Conservation (phyloP, 2,113 vertebrate genomes). For the Chroicocephalus ridibundus region DNA sequence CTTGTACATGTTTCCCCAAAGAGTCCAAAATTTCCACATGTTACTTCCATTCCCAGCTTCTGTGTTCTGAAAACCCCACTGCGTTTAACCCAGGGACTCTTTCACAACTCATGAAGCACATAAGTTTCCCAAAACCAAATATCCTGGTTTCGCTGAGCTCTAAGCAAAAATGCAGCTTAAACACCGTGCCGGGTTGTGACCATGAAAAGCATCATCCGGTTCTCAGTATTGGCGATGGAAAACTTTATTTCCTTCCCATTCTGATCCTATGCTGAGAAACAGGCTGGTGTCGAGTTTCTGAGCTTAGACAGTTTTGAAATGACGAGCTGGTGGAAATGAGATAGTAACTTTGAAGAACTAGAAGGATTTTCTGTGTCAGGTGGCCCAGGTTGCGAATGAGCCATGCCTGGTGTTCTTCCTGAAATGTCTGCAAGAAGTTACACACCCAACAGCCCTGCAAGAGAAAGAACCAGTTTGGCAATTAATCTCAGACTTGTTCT, state of each 20-base stretch:
- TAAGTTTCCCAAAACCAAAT: neutral
- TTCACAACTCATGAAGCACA: conserved; percentile 40
- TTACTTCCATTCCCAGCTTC: conserved; percentile 6
- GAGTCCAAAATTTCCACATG: neutral
- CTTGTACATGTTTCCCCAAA: conserved; percentile 35
- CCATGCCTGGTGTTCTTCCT: neutral
- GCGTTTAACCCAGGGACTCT: conserved; percentile 4
- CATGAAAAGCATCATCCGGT: neutral
- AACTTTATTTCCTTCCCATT: neutral
- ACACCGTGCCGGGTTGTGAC: neutral
- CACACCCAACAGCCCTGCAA: neutral
- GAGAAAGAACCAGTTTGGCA: neutral
- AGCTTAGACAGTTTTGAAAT: neutral
- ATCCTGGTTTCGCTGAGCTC: conserved; percentile 12
- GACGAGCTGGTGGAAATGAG: neutral
- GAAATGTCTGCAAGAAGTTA: neutral
- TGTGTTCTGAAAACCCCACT: neutral
- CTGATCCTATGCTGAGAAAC: neutral
- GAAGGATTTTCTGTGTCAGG: neutral
- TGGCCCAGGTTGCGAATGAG: neutral
- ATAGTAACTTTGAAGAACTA: neutral
- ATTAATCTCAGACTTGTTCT: neutral
- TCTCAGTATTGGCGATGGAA: neutral
- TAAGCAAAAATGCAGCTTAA: conserved; percentile 12
- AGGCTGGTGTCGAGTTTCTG: neutral